Conservation (phyloP, 2,113 vertebrate genomes). For the Symphodus melops region DNA sequence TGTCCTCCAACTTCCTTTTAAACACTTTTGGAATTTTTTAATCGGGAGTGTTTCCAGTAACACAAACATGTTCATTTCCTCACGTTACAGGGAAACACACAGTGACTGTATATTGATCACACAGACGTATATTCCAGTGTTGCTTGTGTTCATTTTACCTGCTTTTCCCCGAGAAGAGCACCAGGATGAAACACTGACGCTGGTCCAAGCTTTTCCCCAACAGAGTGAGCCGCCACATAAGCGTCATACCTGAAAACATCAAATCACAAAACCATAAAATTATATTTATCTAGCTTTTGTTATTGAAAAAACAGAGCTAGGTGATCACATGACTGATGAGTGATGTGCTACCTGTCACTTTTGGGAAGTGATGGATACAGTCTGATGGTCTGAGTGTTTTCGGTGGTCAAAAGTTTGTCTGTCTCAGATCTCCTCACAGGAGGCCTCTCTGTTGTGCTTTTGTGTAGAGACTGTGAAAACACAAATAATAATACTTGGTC, state of each 20-base stretch:
- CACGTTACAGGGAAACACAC: neutral
- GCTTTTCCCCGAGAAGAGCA: neutral
- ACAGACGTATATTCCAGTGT: slow-evolving; percentile 8
- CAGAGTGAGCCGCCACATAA: neutral
- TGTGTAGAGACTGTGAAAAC: slow-evolving; percentile 41
- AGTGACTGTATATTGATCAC: neutral
- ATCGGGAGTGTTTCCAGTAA: slow-evolving; percentile 52
- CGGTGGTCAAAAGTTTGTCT: neutral
- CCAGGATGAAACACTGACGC: neutral
- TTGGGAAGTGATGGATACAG: slow-evolving; percentile 63
- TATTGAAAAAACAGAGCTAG: neutral
- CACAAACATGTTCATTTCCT: neutral
- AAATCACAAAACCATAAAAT: neutral
- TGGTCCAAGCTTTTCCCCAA: neutral
- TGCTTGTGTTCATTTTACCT: slow-evolving; percentile 42
- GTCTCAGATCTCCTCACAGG: neutral
- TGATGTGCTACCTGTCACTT: slow-evolving; percentile 28
- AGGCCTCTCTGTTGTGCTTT: neutral
- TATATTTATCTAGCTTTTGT: neutral
- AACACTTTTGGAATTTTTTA: slow-evolving; percentile 68
- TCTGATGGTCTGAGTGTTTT: slow-evolving; percentile 22
- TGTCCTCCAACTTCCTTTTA: slow-evolving; percentile 64
- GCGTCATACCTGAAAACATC: slow-evolving; percentile 46
- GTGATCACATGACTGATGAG: neutral
- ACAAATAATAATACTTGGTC: neutral